Conservation (phyloP, 1,140 invertebrate species). For the Aphaenogaster floridana region DNA sequence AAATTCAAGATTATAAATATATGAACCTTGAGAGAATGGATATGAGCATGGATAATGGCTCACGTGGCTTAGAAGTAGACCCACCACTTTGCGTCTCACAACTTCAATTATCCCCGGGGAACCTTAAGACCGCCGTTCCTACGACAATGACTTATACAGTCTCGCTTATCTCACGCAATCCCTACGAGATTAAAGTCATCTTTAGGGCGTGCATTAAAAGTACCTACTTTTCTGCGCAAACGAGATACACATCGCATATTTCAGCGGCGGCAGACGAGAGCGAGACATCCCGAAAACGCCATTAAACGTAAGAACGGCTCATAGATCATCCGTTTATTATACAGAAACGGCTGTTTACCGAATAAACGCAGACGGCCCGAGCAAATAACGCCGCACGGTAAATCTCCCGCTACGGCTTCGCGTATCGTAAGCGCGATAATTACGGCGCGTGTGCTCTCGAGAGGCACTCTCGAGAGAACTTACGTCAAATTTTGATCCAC, state of each 20-base stretch:
- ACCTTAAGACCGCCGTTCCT: background rate
- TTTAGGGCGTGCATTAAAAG: background rate
- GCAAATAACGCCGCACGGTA: slow-evolving; percentile 42
- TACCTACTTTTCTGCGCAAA: background rate
- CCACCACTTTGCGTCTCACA: background rate
- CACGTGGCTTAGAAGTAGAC: background rate
- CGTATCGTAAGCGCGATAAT: slow-evolving; percentile 46
- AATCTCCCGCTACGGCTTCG: slow-evolving; percentile 27
- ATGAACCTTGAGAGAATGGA: background rate
- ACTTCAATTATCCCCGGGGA: background rate
- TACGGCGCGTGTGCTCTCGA: slow-evolving; percentile 1
- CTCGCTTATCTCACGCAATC: slow-evolving; percentile 13
- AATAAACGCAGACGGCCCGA: slow-evolving; percentile 38
- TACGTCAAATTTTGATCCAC: slow-evolving; percentile 18
- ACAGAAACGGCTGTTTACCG: slow-evolving; percentile 43
- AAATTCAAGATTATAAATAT: background rate
- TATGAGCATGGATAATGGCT: background rate
- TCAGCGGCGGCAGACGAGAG: background rate
- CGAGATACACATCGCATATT: slow-evolving; percentile 2
- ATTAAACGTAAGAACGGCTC: background rate
- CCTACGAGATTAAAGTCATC: background rate
- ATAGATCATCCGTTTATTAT: slow-evolving; percentile 44
- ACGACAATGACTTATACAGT: slow-evolving; percentile 25
- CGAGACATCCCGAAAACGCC: background rate
- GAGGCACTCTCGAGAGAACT: background rate